Conservation (phyloP, 2,113 vertebrate genomes). For the Bos indicus region DNA sequence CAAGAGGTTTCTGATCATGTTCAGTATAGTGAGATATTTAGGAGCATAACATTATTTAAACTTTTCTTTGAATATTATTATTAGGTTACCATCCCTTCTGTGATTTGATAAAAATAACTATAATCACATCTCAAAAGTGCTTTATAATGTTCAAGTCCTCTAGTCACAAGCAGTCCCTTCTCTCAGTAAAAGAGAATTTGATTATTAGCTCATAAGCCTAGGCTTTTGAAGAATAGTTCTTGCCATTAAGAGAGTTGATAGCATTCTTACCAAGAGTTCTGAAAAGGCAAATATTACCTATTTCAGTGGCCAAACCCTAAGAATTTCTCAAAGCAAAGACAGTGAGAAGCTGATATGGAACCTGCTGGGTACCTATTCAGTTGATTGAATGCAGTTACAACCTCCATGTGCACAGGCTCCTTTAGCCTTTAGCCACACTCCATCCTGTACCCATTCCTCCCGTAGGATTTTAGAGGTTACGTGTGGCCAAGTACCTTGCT, state of each 20-base stretch:
- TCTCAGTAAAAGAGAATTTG: constrained; percentile 14
- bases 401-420: neutral
- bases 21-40: neutral
- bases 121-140: neutral
- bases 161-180: neutral
- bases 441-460: neutral
- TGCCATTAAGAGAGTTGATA: neutral
- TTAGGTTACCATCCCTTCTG: neutral
- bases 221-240: neutral
- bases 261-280: neutral
- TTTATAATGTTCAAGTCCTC: neutral
- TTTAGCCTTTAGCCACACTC: neutral
- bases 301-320: constrained; percentile 6
- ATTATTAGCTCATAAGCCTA: neutral
- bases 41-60: neutral
- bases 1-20: neutral
- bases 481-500: neutral
- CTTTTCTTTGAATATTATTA: neutral
- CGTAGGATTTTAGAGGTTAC: neutral
- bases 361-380: neutral
- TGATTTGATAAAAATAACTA: constrained; percentile 25
- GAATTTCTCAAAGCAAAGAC: neutral
- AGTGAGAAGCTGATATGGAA: neutral
- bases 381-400: neutral
- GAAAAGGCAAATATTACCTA: neutral